Evolutionary conservation across 1,140 invertebrate genomes (phyloP).

Genomic region (Conus betulinus): DNA sequence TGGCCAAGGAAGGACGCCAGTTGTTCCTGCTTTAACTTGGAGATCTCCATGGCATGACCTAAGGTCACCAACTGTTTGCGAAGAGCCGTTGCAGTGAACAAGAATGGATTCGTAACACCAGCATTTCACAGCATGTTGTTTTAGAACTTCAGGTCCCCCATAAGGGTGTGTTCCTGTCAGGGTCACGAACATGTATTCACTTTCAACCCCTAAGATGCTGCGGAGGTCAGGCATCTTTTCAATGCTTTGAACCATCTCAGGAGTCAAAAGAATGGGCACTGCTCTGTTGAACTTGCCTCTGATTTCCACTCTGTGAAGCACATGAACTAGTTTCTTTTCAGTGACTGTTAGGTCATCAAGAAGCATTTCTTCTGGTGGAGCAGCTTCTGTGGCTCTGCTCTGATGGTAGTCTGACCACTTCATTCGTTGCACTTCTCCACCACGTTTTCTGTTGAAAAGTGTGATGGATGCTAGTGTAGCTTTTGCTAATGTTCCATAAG

Average conservation of each 20-base stretch:
- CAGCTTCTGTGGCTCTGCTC: neutral
- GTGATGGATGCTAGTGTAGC: neutral
- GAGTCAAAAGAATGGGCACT: neutral
- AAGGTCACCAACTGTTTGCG: neutral
- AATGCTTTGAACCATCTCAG: no score
- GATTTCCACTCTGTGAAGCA: no score
- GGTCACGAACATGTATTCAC: neutral
- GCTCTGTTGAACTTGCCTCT: no score
- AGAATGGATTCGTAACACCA: neutral
- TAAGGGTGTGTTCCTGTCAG: neutral
- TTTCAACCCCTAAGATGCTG: neutral
- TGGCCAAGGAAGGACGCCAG: neutral
- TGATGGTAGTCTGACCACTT: neutral
- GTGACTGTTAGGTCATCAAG: no score
- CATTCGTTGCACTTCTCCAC: neutral
- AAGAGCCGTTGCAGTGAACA: neutral
- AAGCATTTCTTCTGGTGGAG: neutral
- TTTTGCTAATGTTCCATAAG: neutral
- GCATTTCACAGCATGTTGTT: neutral
- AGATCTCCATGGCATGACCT: neutral
- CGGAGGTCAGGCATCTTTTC: neutral
- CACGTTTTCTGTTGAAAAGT: neutral
- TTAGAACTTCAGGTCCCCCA: neutral
- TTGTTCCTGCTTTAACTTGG: neutral
- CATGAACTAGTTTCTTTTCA: no score